Base-by-base conservation (phyloP, 2,888 invertebrate genomes). In the Oxycera nigricornis region DNA sequence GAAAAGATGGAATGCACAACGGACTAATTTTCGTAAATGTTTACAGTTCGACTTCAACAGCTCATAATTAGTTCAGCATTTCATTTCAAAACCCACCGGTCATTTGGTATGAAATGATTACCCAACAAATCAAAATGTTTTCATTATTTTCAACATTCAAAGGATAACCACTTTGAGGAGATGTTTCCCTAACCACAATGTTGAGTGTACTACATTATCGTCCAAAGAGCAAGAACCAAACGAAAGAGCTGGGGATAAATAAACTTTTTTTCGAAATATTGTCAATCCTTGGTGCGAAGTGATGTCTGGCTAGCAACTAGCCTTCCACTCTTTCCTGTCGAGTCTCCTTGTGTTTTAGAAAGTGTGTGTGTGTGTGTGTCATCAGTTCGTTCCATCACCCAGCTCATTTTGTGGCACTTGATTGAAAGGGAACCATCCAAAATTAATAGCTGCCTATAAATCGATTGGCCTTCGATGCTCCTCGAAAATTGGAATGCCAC, bases 381-480 rank as follows among this genome's bases (percentile, higher is more conserved):
- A 72, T 72, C 59, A 46, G 24, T 72, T 22, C 59, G 26, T 72
- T 57, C 59, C 59, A 26, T 72, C 57, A 57, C 59, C 72, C 72
- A 59, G 39, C 59, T 72, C 72, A 72, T 59, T 72, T 72, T 72
- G 57, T 57, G 59, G 59, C 59, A 72, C 59, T 72, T 72, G 72
- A 72, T 72, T 72, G 72, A 72, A 72, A 72, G 72, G 72, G 41
- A 72, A 59, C 59, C 72, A 72, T 72, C 59, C 26, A 72, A 70
- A 72, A 72, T 72, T 72, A 72, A 72, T 72, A 72, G 72, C 55
- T 72, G 39, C 59, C 72, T 59, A 72, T 72, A 72, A 72, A 72
- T 72, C 72, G 72, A 72, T 72, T 70, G 52, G 70, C 70, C 55
- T 65, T 35, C 55, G 55, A 52, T 55, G 70, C 55, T 52, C 30